Percentiles rank a stretch among this genome's conserved stretches.
phyloP scores from a whole-genome alignment of 2,113 vertebrate genomes.

The Dasyornis broadbenti region DNA sequence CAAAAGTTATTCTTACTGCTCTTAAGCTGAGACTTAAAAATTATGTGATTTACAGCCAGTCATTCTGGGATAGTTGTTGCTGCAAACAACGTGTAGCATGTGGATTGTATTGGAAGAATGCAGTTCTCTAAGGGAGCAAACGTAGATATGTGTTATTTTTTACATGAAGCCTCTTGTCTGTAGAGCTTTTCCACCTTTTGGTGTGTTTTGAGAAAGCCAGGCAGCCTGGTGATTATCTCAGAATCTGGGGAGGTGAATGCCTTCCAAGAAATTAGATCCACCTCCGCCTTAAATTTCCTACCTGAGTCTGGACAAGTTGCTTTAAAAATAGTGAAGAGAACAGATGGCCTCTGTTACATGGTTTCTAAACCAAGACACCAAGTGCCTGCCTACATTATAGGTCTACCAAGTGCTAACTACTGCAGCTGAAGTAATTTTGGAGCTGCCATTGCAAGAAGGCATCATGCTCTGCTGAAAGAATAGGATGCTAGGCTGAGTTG shows the following conservation, averaged over 20 bases:
- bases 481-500: not conserved
- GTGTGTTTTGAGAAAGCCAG: not conserved
- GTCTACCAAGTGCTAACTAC: not conserved
- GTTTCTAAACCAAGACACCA: not conserved
- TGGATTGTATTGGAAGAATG: not conserved
- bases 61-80: not conserved
- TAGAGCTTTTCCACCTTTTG: not conserved
- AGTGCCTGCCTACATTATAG: not conserved
- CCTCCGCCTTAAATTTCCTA: not conserved
- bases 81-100: not conserved
- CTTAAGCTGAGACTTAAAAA: not conserved
- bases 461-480: not conserved
- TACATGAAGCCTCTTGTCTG: not conserved
- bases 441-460: not conserved
- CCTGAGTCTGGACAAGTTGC: not conserved
- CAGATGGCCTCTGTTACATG: not conserved
- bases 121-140: not conserved
- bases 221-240: not conserved
- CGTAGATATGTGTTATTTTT: not conserved
- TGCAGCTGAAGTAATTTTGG: not conserved
- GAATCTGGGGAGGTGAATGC: not conserved
- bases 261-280: not conserved
- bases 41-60: not conserved
- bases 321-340: not conserved
- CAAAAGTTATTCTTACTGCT: not conserved